Percentiles rank a stretch among this genome's conserved stretches.
Conservation (phyloP, 2,888 invertebrate genomes). For the Choreutis nemorana region DNA sequence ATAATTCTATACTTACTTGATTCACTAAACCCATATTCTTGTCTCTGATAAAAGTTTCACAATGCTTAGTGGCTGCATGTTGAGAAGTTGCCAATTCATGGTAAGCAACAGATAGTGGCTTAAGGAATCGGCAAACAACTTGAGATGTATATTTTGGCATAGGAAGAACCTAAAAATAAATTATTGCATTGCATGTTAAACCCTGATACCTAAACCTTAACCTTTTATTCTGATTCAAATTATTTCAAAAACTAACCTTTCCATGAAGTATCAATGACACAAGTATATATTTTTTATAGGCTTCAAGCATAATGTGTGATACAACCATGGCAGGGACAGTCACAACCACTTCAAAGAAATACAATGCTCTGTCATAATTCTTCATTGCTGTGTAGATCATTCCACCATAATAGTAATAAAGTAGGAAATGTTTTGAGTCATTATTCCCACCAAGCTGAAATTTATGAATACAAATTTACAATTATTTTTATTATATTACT, state of each 20-base stretch:
- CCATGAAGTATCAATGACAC: constrained; percentile 92
- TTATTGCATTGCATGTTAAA: too few species aligned
- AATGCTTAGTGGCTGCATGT: constrained; percentile 79
- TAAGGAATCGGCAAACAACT: constrained; percentile 85
- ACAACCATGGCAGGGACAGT: constrained; percentile 95
- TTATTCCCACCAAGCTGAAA: constrained; percentile 75
- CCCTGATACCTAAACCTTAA: too few species aligned
- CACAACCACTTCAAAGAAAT: constrained; percentile 95
- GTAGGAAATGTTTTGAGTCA: constrained; percentile 88
- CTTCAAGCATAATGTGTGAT: constrained; percentile 96
- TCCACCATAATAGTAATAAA: constrained; percentile 97
- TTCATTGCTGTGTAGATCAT: constrained; percentile 96
- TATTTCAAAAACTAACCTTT: constrained; percentile 66
- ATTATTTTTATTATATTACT: too few species aligned
- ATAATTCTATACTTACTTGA: constrained; percentile 52
- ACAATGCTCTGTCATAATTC: constrained; percentile 90
- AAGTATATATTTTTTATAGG: constrained; percentile 95
- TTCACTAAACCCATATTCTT: constrained; percentile 81
- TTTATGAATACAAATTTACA: constrained; percentile 1
- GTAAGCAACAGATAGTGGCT: constrained; percentile 86
- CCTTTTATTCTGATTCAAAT: too few species aligned
- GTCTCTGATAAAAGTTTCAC: constrained; percentile 81
- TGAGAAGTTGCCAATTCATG: constrained; percentile 89
- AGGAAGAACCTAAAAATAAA: constrained; percentile 54
- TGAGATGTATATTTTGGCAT: constrained; percentile 93